phyloP scores from a whole-genome alignment of 1,140 invertebrate genomes.

The Sesamia nonagrioides region DNA sequence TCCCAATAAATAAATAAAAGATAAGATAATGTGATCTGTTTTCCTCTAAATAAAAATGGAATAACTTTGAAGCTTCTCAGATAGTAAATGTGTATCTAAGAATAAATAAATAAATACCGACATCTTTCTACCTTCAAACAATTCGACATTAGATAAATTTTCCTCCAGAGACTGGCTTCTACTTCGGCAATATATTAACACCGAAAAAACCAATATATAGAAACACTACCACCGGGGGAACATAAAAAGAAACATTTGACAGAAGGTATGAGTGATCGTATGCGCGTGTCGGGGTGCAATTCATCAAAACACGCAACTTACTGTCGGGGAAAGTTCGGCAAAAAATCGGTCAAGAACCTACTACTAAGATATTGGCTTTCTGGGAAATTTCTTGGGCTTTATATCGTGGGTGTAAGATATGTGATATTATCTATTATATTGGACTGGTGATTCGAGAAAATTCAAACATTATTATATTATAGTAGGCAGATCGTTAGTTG shows the following conservation, averaged over 20 bases:
- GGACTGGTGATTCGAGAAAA: not conserved
- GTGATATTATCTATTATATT: not conserved
- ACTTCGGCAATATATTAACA: slow-evolving; percentile 15
- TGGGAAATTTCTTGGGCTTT: not conserved
- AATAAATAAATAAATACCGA: not conserved
- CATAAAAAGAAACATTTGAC: slow-evolving; percentile 38
- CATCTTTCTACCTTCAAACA: not conserved
- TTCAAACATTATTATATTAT: too few species aligned
- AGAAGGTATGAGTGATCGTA: slow-evolving; percentile 36
- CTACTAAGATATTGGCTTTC: slow-evolving; percentile 10
- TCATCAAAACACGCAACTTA: slow-evolving; percentile 41
- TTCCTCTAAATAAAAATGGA: too few species aligned
- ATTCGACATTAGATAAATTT: slow-evolving; percentile 19
- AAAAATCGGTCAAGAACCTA: slow-evolving; percentile 17
- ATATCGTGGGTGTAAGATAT: not conserved
- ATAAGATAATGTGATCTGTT: too few species aligned
- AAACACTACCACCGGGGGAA: slow-evolving; percentile 18
- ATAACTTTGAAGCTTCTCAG: too few species aligned
- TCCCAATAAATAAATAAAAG: too few species aligned
- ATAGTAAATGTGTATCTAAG: not conserved
- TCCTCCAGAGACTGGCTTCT: not conserved
- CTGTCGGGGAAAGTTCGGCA: slow-evolving; percentile 10
- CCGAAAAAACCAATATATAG: slow-evolving; percentile 23
- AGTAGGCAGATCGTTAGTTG: too few species aligned
- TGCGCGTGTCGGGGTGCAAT: slow-evolving; percentile 30